phyloP scores from a whole-genome alignment of 2,888 invertebrate genomes.

The Dryobota labecula region DNA sequence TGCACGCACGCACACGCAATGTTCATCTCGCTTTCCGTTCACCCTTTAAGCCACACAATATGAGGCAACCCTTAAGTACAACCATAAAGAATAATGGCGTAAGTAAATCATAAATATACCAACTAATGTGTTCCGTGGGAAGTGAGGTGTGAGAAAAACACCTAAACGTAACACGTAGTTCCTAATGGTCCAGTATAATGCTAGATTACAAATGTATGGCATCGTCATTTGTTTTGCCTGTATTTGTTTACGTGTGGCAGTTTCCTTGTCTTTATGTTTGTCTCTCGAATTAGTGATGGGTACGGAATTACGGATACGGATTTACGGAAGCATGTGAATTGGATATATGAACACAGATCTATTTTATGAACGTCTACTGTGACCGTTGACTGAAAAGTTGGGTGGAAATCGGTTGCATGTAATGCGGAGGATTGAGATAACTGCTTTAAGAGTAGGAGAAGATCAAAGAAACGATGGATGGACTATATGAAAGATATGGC shows the following conservation, averaged over 20 bases:
- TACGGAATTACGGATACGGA: background rate
- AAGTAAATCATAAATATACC: constrained; percentile 74
- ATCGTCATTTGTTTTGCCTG: constrained; percentile 21
- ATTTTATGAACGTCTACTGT: background rate
- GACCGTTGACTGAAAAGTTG: background rate
- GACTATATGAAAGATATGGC: too few species aligned
- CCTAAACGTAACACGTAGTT: constrained; percentile 39
- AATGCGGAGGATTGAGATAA: too few species aligned
- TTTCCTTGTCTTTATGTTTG: constrained; percentile 44
- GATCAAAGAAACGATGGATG: too few species aligned
- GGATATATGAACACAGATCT: background rate
- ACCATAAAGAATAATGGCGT: constrained; percentile 73
- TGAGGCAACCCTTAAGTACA: constrained; percentile 73
- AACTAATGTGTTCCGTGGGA: constrained; percentile 76
- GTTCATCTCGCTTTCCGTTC: constrained; percentile 31
- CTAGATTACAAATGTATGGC: constrained; percentile 11
- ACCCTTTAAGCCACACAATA: constrained; percentile 35
- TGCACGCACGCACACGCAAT: background rate
- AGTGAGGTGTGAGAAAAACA: constrained; percentile 73
- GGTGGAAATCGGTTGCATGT: too few species aligned
- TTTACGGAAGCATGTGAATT: constrained; percentile 12
- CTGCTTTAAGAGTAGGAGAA: too few species aligned
- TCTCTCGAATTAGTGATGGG: constrained; percentile 20
- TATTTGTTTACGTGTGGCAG: constrained; percentile 30
- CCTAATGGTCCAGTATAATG: constrained; percentile 46